These are phyloP conservation scores for Caenorhabditis afra DNA, from an alignment of 2,888 invertebrate genomes.

Conservation along the genomic window DNA sequence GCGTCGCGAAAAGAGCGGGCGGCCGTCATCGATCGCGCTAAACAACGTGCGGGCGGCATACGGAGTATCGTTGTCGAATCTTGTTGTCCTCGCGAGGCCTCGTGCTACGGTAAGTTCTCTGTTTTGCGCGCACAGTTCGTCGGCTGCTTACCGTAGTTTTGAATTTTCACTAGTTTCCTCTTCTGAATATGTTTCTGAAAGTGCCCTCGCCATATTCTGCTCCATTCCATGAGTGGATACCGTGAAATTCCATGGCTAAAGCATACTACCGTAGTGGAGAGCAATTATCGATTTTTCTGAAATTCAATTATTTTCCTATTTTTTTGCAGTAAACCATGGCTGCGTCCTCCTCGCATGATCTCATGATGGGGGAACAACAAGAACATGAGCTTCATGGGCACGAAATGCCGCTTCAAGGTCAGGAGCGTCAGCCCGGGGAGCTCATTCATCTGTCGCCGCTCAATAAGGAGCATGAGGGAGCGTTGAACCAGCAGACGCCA, in stretches of 20 bases:
- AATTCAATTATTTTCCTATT: neutral
- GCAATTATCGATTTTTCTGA: conserved; percentile 26
- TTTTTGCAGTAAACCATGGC: conserved; percentile 23
- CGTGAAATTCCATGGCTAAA: neutral
- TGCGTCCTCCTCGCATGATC: conserved; percentile 21
- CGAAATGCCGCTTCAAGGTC: neutral
- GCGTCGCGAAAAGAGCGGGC: conserved; percentile 21
- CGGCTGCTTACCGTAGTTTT: conserved; percentile 14
- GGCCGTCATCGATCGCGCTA: conserved; percentile 32
- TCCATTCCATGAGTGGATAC: neutral
- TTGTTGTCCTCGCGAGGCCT: neutral
- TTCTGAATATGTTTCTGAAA: neutral
- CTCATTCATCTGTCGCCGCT: conserved; percentile 6
- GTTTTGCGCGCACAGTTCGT: neutral
- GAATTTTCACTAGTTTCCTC: neutral
- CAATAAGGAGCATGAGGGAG: conserved; percentile 6
- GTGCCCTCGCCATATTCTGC: too few species aligned
- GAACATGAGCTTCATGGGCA: neutral
- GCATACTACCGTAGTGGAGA: conserved; percentile 27
- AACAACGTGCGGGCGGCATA: conserved; percentile 14
- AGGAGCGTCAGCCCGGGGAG: neutral
- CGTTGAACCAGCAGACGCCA: conserved; percentile 7
- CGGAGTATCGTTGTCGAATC: conserved; percentile 34
- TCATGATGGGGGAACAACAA: conserved; percentile 33
- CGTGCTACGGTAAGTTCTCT: conserved; percentile 31